Conservation (phyloP, 2,113 vertebrate species). For the Sus scrofa region T2T-Sscrofa CM000828.6:63849001-63849500, state of each 20-base stretch:
- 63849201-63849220: neutral
- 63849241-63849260: neutral
- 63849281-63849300: neutral
- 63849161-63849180: neutral
- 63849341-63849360: neutral
- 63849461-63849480: too few relatives aligned
- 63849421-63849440: too few relatives aligned
- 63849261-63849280: neutral
- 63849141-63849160: neutral
- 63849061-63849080: slow-evolving; percentile 42
- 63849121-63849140: neutral
- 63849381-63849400: too few relatives aligned
- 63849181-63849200: neutral
- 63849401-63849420: too few relatives aligned
- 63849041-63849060: neutral
- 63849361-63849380: neutral
- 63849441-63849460: too few relatives aligned
- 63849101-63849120: neutral
- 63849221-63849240: neutral
- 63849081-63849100: neutral
- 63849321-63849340: neutral
- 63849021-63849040: slow-evolving; percentile 11
- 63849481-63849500: neutral
- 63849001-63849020: slow-evolving; percentile 28
- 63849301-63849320: too few relatives aligned